Percentiles rank a stretch among this genome's conserved stretches.
These are phyloP conservation scores for Papilio elwesi DNA, from an alignment of 2,888 invertebrate species.

Conservation along the genomic window DNA sequence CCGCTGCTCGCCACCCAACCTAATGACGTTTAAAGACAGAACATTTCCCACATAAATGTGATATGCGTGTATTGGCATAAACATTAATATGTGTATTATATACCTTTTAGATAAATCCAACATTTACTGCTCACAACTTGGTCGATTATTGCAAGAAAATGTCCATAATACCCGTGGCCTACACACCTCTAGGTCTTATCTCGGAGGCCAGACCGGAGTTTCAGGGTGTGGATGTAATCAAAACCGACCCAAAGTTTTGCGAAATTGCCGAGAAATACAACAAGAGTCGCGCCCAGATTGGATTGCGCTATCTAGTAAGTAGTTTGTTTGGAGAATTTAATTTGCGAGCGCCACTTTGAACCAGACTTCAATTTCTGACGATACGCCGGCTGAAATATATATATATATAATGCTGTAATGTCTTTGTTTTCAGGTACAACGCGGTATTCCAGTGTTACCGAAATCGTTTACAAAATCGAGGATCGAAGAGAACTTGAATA, in stretches of 20 bases:
- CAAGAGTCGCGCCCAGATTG: conserved; percentile 87
- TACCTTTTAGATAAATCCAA: conserved; percentile 85
- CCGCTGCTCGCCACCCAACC: no score
- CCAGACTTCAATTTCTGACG: no score
- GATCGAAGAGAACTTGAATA: conserved; percentile 87
- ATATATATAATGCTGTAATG: no score
- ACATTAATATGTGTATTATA: conserved; percentile 32
- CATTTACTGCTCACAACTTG: conserved; percentile 88
- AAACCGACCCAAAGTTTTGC: conserved; percentile 84
- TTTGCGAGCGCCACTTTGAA: no score
- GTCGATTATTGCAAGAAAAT: conserved; percentile 87
- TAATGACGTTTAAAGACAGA: no score
- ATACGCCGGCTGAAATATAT: no score
- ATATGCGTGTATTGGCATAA: no score
- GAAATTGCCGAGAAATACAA: conserved; percentile 85
- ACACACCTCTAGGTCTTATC: conserved; percentile 87
- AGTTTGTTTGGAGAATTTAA: no score
- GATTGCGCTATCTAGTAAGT: conserved; percentile 87
- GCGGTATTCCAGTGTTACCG: conserved; percentile 88
- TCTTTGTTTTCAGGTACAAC: conserved; percentile 77
- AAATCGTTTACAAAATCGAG: conserved; percentile 89
- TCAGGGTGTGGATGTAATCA: conserved; percentile 80
- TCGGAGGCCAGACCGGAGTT: conserved; percentile 77
- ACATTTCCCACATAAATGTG: no score
- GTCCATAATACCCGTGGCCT: conserved; percentile 87